Base-by-base conservation (phyloP, 2,113 vertebrate species). In the Istiophorus platypterus region DNA sequence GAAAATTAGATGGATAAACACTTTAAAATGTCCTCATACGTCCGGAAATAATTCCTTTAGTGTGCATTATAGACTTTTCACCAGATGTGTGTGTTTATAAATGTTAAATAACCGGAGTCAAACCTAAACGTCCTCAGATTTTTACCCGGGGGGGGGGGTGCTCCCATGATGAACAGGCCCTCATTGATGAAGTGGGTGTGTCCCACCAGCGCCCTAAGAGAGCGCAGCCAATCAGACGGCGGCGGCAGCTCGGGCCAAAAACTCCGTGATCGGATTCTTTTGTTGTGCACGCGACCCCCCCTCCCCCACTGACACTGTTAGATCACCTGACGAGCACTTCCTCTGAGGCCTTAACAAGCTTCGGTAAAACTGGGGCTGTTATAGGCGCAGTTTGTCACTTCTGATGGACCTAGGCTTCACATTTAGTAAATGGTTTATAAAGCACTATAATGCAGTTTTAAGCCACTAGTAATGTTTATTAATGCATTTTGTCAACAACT, bases 311-410 rank as follows among this genome's bases (percentile, higher is more conserved):
- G 20, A 51, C 1, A 7, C 47, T 49, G 47, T 49, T 49, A 49
- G 5, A 49, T 18, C 18, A 49, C 20, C 47, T 49, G 47, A 49
- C 15, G 20, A 49, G 18, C 18, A 13, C 14, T 65, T 42, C 2
- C 39, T 72, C 37, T 80, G 64, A 80, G 68, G 59, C 69, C 76
- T 85, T 52, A 64, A 68, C n/a, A 7, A 7, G 63, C 49, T 15
- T 0, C 27, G 22, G 1, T 22, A 54, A 54, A 49, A 58, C 0
- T 39, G 4, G 5, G 41, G 24, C 17, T 18, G 15, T 18, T 49
- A 18, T 5, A 49, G 14, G 18, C 45, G 20, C 37, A 5, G 69
- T 63, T 37, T 29, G n/a, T 29, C 24, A 12, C 2, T 56, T 57
- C 54, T 17, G 42, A 47, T n/a, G 17, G n/a, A 58, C 18, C 41